Evolutionary conservation across 2,797 vertebrate genomes (phyloP), one percentile per base, ranked within the genome.

Genomic region (Florisuga fusca): DNA sequence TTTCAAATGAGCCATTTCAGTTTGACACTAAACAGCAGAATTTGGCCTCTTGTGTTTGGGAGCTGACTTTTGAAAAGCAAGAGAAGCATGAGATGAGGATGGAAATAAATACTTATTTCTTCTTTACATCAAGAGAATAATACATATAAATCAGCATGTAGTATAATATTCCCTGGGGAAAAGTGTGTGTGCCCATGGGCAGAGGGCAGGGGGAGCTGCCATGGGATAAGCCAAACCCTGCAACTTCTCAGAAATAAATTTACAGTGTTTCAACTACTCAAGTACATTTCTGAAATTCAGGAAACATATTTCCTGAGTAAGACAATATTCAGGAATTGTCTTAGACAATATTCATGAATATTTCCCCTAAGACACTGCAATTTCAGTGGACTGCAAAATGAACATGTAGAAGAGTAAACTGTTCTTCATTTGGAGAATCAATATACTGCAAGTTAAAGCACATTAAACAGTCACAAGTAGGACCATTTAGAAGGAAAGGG

Each of bases 221-320:
- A n/a, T 4, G 22, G 78, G n/a, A 50, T 1, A 1, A 89, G 48
- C 34, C 82, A 91, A 92, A 72, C 13, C 21, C 63, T 57, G 68
- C 45, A 73, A 34, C 50, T 95, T 95, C 92, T 86, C 73, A 92
- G 82, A 93, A 97, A 93, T 53, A 71, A 71, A 68, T 80, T 80
- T 74, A 54, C 34, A 59, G 36, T 1, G 0, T 63, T 93, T 46
- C 82, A 83, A 29, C 38, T 62, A 36, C 51, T 77, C 0, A 0
- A 53, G 34, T 25, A 71, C 33, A 26, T 34, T 86, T 46, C 85
- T 1, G 0, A 94, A 82, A 95, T 66, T 91, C 82, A 92, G 94
- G 92, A 95, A 96, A 78, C 73, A 73, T 51, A 55, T 66, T 76
- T n/a, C n/a, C n/a, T n/a, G n/a, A n/a, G n/a, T n/a, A n/a, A n/a